phyloP scores from a whole-genome alignment of 2,113 vertebrate genomes.

The Petroica traversi region DNA sequence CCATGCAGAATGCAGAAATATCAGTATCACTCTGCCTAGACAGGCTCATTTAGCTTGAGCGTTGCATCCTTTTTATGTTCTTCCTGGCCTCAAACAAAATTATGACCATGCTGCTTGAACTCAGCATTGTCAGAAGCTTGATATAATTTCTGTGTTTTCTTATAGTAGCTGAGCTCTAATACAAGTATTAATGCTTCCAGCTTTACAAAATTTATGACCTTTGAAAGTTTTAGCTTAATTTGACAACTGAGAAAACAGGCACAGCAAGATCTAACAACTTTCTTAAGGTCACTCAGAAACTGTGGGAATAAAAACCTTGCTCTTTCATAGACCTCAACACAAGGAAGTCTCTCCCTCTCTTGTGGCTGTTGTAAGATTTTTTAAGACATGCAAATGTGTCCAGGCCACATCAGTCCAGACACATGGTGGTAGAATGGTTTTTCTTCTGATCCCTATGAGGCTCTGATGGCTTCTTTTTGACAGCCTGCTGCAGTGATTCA shows the following conservation, averaged over 20 bases:
- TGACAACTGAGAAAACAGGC: background rate
- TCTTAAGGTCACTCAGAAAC: background rate
- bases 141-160: background rate
- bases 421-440: background rate
- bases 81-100: background rate
- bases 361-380: background rate
- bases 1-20: background rate
- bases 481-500: background rate
- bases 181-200: background rate
- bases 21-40: background rate
- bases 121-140: background rate
- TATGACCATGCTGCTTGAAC: background rate
- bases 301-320: background rate
- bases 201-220: background rate
- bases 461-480: background rate
- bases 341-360: background rate
- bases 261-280: background rate
- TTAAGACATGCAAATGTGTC: background rate
- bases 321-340: background rate
- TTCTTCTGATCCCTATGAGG: background rate
- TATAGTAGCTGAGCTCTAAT: background rate
- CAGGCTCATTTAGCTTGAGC: background rate
- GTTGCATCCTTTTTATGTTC: background rate
- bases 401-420: background rate
- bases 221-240: background rate